Evolutionary conservation across 92 coral and sea anemone genomes (phyloP), one percentile per base, ranked within the genome.

Genomic region (Galaxea fascicularis): DNA sequence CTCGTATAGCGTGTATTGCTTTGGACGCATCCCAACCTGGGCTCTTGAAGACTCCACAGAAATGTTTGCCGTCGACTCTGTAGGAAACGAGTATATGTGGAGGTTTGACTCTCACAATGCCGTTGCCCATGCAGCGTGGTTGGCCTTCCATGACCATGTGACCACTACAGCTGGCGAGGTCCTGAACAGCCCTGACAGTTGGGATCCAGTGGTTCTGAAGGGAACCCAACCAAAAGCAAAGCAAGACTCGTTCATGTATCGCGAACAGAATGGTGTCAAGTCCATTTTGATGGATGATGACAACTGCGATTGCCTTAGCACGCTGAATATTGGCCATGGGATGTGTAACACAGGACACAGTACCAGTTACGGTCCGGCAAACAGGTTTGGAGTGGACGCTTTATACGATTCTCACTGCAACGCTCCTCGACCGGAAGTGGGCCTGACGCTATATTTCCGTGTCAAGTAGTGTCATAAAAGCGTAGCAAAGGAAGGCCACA

Each of bases 1-100:
- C 52, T 90, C 93, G 25, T 91, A 85, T 17, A 88, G 91, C 31
- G 65, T 44, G 57, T 87, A 90, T 56, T 92, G 95, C 83, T 92
- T 92, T 25, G 93, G 95, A 14, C 90, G 93, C 62, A 86, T 92
- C 66, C 91, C 95, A 44, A 74, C 95, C 76, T 92, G 95, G 95
- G 93, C 93, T 9, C 20, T 53, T 39, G 95, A 92, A 57, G 93
- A 92, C 86, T 72, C 81, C 18, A 90, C 95, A 3, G 93, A 90
- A 79, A 85, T 92, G 79, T 87, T 92, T 65, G 95, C 87, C 10
- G 87, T 92, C 14, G 95, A 92, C 82, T 86, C 93, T 6, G 85
- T 44, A 24, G 95, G 92, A 64, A 92, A 86, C 76, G 89, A 86
- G 73, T 89, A 82, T 44, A 45, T 71, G 27, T 92, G 95, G 95